Conservation (phyloP, 2,797 vertebrate species). For the Pseudochaenichthys georgianus region DNA sequence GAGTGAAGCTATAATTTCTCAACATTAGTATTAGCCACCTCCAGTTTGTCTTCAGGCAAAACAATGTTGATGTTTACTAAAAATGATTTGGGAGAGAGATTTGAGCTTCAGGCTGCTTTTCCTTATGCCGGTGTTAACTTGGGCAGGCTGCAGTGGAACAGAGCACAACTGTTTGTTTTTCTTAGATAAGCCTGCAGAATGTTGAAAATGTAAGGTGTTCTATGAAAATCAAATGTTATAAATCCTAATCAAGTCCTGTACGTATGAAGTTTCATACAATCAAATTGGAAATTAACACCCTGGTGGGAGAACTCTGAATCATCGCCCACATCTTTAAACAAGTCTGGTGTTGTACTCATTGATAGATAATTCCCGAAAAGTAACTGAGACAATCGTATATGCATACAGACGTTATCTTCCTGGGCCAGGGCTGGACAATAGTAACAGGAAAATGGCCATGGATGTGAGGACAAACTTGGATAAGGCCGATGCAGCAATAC, state of each 20-base stretch:
- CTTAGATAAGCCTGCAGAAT: conserved; percentile 32
- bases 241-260: conserved; percentile 26
- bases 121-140: conserved; percentile 21
- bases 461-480: neutral
- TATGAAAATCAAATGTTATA: conserved; percentile 28
- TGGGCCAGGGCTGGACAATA: conserved; percentile 1
- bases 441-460: neutral
- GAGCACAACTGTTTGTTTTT: conserved; percentile 41
- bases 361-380: conserved; percentile 13
- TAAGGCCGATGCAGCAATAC: neutral
- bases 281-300: neutral
- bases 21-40: conserved; percentile 36
- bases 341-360: neutral
- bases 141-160: conserved; percentile 27
- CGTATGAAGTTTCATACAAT: conserved; percentile 5
- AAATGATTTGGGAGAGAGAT: conserved; percentile 26
- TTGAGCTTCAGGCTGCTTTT: conserved; percentile 43
- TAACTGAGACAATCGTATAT: conserved; percentile 6
- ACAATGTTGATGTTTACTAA: conserved; percentile 41
- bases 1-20: neutral
- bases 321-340: conserved; percentile 1
- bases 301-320: neutral
- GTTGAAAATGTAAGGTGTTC: conserved; percentile 25
- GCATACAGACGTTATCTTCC: neutral
- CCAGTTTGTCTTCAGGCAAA: conserved; percentile 43